phyloP scores from a whole-genome alignment of 2,113 vertebrate genomes.

The Cyphomyrus plagiostoma region DNA sequence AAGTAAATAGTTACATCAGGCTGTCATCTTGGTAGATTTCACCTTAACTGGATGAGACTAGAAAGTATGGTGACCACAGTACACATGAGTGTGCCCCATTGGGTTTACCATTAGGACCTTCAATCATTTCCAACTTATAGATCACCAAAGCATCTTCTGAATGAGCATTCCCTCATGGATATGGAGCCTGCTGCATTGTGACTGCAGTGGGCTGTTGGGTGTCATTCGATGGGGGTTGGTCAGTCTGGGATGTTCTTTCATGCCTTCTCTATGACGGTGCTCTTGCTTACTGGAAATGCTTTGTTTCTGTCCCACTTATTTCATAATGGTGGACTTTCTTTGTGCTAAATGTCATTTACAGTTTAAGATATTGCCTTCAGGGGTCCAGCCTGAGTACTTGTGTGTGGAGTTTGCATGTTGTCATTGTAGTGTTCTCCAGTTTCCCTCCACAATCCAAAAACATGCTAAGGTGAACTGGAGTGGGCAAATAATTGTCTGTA shows the following conservation, averaged over 20 bases:
- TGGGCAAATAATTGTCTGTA: background rate
- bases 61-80: conserved; percentile 13
- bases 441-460: background rate
- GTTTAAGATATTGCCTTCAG: background rate
- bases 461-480: background rate
- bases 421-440: background rate
- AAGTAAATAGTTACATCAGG: background rate
- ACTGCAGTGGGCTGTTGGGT: background rate
- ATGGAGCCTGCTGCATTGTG: background rate
- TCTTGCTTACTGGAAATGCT: background rate
- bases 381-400: background rate
- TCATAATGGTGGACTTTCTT: background rate
- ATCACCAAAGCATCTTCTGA: conserved; percentile 45
- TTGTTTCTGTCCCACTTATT: background rate
- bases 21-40: background rate
- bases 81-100: conserved; percentile 35
- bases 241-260: background rate
- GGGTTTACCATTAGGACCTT: conserved; percentile 46
- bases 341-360: background rate
- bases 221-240: background rate
- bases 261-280: background rate
- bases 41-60: background rate
- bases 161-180: conserved; percentile 26
- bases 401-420: background rate
- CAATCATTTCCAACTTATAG: conserved; percentile 57